Base-by-base conservation (phyloP, 64 coral and sea anemone genomes). In the Catalaphyllia jardinei region DNA sequence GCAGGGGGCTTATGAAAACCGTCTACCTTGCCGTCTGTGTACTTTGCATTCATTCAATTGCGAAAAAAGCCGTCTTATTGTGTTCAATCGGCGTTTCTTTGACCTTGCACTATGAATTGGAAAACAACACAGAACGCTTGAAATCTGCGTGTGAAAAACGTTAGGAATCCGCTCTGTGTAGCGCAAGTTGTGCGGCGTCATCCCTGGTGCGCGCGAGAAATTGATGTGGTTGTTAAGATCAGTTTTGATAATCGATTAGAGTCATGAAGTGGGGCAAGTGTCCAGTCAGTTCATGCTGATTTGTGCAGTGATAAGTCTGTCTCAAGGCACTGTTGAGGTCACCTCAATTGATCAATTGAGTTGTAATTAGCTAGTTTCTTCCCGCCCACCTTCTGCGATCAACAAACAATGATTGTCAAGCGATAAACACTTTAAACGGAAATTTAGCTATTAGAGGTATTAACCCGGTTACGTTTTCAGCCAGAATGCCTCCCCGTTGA, bases 331-430 rank as follows among this genome's bases (percentile, higher is more conserved):
- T 69, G 65, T 25, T 69, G 22, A 73, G 76, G 33, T 59, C 63
- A 59, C 22, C 19, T 31, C 28, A 30, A 76, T 91, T 91, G 79
- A 91, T 84, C 79, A 84, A 91, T 91, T 74, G 89, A 91, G 54
- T 75, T 73, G 50, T 75, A 74, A 91, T 91, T 82, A 84, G 77
- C 77, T 73, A 52, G 46, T 82, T 81, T 69, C 9, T 71, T 20
- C 31, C 88, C 88, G 88, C 88, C 88, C 88, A 59, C 77, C 77
- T 33, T 49, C 89, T 83, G 69, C 79, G 79, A 62, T 91, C 42
- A 57, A 91, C 81, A 91, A 91, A 84, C 89, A 91, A 85, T 91
- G 71, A 91, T 75, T 75, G 86, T 76, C 73, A 60, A 75, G 55
- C 73, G 49, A 75, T 87, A 87, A 74, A 87, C 57, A 87, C 86